Conservation (phyloP, 2,113 vertebrate genomes). For the Thamnophis sirtalis region DNA sequence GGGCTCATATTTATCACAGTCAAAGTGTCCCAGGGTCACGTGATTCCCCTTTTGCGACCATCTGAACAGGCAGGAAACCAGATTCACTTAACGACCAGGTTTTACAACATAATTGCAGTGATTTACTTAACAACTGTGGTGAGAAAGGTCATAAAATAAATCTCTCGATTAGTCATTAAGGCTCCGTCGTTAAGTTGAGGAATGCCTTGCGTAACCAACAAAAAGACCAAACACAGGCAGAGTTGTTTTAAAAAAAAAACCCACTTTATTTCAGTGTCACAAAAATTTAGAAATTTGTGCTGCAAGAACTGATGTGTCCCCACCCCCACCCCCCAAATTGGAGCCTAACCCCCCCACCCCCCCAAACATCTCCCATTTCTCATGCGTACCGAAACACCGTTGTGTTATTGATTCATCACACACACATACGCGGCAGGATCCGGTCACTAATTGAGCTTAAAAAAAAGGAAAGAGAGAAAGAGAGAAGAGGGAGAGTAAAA, state of each 20-base stretch:
- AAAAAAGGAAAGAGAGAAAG: constrained; percentile 18
- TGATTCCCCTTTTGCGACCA: too few species aligned
- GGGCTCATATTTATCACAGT: too few species aligned
- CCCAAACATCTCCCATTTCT: constrained; percentile 16
- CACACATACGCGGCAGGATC: constrained; percentile 28
- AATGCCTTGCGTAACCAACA: not conserved
- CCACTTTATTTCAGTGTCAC: constrained; percentile 51
- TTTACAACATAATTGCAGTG: too few species aligned
- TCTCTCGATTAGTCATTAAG: too few species aligned
- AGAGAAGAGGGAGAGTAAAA: constrained; percentile 8
- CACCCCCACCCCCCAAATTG: not conserved
- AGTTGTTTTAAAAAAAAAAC: constrained; percentile 66
- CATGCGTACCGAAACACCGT: constrained; percentile 54
- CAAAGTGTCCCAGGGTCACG: too few species aligned
- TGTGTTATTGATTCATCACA: constrained; percentile 37
- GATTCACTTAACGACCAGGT: too few species aligned
- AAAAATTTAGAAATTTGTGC: constrained; percentile 55
- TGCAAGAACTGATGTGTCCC: constrained; percentile 60
- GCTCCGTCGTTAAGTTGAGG: fast-evolving
- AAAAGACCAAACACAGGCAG: constrained; percentile 4
- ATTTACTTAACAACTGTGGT: too few species aligned
- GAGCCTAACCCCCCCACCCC: too few species aligned
- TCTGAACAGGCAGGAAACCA: too few species aligned
- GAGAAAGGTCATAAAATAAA: too few species aligned
- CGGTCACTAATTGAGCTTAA: constrained; percentile 60